A percentile compares a stretch with the other conserved stretches of the same genome.
Evolutionary conservation across 1,140 invertebrate species (phyloP).

Genomic region (Leptinotarsa defecta): DNA sequence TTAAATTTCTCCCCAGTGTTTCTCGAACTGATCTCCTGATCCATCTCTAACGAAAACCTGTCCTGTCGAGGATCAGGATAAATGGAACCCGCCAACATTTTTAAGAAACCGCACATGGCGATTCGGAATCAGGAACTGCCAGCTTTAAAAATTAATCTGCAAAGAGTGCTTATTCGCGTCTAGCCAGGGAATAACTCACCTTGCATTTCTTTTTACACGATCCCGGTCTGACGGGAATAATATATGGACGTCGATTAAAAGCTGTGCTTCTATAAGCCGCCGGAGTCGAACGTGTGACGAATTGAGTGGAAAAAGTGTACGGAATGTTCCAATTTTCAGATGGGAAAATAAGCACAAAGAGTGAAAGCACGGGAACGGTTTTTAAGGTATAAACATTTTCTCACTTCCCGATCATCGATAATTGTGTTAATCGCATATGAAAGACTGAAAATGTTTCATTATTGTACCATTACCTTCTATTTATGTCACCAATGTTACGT

Average conservation of each 20-base stretch:
- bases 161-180: neutral
- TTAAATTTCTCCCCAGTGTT: neutral
- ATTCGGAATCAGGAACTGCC: neutral
- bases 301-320: neutral
- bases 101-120: neutral
- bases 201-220: neutral
- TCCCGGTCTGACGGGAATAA: neutral
- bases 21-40: neutral
- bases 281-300: neutral
- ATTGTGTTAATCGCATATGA: too few species aligned
- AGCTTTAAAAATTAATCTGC: slow-evolving; percentile 5
- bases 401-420: too few species aligned
- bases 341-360: too few species aligned
- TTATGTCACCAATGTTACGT: too few species aligned
- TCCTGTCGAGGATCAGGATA: neutral
- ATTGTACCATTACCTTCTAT: too few species aligned
- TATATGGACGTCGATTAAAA: slow-evolving; percentile 1
- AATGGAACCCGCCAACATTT: neutral
- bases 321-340: neutral
- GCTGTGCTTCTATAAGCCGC: neutral
- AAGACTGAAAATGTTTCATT: too few species aligned
- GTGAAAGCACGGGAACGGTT: too few species aligned
- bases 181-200: neutral
- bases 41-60: neutral
- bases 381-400: too few species aligned